Evolutionary conservation across 2,797 vertebrate genomes (phyloP).

Genomic region (Gobionotothen gibberifrons): DNA sequence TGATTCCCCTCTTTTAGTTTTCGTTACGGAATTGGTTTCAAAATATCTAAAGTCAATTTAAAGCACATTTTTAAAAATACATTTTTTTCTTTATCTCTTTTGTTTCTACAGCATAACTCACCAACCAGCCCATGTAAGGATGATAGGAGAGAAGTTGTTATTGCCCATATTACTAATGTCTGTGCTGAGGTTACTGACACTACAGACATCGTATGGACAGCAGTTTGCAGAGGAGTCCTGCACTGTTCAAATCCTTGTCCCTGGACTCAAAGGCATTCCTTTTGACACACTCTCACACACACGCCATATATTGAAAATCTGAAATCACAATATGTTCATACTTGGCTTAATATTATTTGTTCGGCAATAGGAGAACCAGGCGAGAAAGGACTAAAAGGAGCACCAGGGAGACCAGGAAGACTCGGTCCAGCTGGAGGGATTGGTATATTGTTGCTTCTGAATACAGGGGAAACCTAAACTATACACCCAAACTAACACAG

Average conservation of each 20-base stretch:
- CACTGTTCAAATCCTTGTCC: constrained; percentile 96
- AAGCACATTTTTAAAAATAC: neutral
- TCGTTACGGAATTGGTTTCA: neutral
- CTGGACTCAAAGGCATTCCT: constrained; percentile 94
- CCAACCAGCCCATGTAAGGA: constrained; percentile 71
- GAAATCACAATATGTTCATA: neutral
- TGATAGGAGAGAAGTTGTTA: constrained; percentile 85
- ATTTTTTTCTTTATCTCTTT: constrained; percentile 1
- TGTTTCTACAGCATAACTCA: constrained; percentile 39
- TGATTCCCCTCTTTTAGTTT: neutral
- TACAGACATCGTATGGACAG: constrained; percentile 85
- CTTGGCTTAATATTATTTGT: neutral
- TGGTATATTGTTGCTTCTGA: constrained; percentile 77
- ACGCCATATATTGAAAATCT: neutral
- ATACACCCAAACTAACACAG: neutral
- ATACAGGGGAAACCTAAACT: neutral
- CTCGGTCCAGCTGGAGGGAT: constrained; percentile 93
- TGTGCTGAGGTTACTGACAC: constrained; percentile 86
- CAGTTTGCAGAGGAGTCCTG: constrained; percentile 91
- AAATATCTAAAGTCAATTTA: neutral
- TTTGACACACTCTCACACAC: neutral
- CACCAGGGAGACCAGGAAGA: constrained; percentile 93
- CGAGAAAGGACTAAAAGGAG: constrained; percentile 94
- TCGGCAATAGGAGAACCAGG: constrained; percentile 89
- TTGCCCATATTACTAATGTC: constrained; percentile 81